phyloP scores from a whole-genome alignment of 1,140 invertebrate species.

The Aphaenogaster floridana region DNA sequence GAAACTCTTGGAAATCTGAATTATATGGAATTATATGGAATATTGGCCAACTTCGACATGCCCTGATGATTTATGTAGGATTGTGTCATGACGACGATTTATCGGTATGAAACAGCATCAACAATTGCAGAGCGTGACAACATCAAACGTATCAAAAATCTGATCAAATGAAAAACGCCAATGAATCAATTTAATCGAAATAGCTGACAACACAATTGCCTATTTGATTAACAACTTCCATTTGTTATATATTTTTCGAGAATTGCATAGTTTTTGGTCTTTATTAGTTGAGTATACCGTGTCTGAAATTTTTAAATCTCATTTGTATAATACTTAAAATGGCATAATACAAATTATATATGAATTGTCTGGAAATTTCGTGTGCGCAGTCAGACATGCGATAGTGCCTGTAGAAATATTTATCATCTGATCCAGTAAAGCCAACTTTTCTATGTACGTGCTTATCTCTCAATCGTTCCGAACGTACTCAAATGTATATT shows the following conservation, averaged over 20 bases:
- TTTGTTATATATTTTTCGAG: slow-evolving; percentile 18
- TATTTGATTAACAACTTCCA: slow-evolving; percentile 1
- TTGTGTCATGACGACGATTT: slow-evolving; percentile 28
- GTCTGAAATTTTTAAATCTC: background rate
- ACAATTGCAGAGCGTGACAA: slow-evolving; percentile 2
- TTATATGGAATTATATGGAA: slow-evolving; percentile 37
- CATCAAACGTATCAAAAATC: slow-evolving; percentile 22
- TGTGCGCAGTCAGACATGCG: background rate
- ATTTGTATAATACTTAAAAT: slow-evolving; percentile 2
- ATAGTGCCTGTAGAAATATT: background rate
- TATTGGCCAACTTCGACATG: slow-evolving; percentile 4
- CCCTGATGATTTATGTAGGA: background rate
- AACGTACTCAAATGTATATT: background rate
- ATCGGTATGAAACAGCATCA: slow-evolving; percentile 9
- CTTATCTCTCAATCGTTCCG: slow-evolving; percentile 36
- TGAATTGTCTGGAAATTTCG: slow-evolving; percentile 8
- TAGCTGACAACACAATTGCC: slow-evolving; percentile 11
- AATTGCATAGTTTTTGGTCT: background rate
- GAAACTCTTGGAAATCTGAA: slow-evolving; percentile 36
- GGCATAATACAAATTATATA: background rate
- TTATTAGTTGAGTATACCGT: background rate
- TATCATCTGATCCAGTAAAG: slow-evolving; percentile 5
- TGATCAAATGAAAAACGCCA: slow-evolving; percentile 38
- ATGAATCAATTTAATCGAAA: slow-evolving; percentile 35
- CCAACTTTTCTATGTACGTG: slow-evolving; percentile 3